Conservation (phyloP, 2,797 vertebrate genomes). For the Hydrolagus colliei region DNA sequence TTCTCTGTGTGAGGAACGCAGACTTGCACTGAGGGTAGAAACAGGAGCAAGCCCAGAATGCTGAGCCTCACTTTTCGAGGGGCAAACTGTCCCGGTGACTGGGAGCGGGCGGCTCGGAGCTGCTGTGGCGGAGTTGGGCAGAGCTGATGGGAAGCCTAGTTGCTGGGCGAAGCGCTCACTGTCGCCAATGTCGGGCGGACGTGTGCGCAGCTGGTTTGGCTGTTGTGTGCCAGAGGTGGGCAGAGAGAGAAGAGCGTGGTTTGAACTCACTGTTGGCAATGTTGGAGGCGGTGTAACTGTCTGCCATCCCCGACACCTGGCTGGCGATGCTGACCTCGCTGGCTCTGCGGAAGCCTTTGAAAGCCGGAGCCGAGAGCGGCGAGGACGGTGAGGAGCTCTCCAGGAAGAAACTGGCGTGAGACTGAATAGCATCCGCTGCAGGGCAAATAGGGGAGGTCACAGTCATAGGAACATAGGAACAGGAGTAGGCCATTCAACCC, state of each 20-base stretch:
- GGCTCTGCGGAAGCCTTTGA: conserved; percentile 82
- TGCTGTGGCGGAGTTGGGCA: not conserved
- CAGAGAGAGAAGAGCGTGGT: not conserved
- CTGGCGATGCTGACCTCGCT: conserved; percentile 97
- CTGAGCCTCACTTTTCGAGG: not conserved
- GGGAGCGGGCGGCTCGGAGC: too few species aligned
- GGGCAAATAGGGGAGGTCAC: conserved; percentile 56
- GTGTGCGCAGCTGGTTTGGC: not conserved
- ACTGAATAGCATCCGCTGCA: conserved; percentile 92
- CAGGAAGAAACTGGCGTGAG: conserved; percentile 87
- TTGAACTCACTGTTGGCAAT: conserved; percentile 91
- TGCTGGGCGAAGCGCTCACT: too few species aligned
- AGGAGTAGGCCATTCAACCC: too few species aligned
- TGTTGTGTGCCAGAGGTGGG: not conserved
- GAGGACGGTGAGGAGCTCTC: conserved; percentile 82
- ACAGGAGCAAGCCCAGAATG: too few species aligned
- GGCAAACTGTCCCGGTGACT: not conserved
- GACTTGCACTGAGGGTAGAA: too few species aligned
- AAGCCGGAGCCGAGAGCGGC: conserved; percentile 69
- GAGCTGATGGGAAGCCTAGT: not conserved
- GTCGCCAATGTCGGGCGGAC: too few species aligned
- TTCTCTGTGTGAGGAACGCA: too few species aligned
- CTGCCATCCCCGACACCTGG: conserved; percentile 95
- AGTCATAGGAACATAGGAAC: too few species aligned
- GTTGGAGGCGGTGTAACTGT: conserved; percentile 90